Conservation (phyloP, 1,140 invertebrate genomes). For the Tigriopus japonicus region DNA sequence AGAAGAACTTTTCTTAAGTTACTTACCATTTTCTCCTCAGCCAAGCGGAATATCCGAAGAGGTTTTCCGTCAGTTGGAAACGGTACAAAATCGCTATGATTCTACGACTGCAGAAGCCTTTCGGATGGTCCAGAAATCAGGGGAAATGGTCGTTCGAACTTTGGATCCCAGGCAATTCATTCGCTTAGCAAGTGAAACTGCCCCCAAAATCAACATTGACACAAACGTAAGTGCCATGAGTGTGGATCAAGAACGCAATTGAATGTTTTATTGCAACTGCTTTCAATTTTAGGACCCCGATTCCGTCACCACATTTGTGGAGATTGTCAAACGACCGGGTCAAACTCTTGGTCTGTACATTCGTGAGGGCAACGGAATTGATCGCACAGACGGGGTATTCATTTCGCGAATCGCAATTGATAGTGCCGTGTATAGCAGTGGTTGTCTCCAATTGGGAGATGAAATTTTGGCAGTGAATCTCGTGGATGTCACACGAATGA, state of each 20-base stretch:
- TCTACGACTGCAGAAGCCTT: constrained; percentile 69
- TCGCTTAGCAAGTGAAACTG: constrained; percentile 54
- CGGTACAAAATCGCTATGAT: constrained; percentile 83
- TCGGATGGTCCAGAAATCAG: constrained; percentile 69
- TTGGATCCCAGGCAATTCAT: constrained; percentile 66
- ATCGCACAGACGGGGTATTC: constrained; percentile 85
- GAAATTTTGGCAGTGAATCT: constrained; percentile 95
- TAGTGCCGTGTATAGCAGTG: constrained; percentile 86
- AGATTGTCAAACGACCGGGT: constrained; percentile 96
- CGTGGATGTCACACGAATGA: constrained; percentile 92
- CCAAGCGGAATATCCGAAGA: constrained; percentile 82
- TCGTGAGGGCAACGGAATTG: constrained; percentile 82
- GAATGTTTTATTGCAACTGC: neutral
- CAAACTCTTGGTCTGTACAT: constrained; percentile 96
- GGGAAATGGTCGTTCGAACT: constrained; percentile 82
- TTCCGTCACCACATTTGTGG: constrained; percentile 66
- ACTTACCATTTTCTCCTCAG: constrained; percentile 33
- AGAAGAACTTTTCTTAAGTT: too few relatives aligned
- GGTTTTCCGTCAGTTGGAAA: constrained; percentile 88
- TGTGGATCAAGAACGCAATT: neutral
- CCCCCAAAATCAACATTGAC: constrained; percentile 22
- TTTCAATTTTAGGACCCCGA: constrained; percentile 42
- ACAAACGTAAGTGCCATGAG: constrained; percentile 15
- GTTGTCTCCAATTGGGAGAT: constrained; percentile 86
- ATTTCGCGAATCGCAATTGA: constrained; percentile 94